Evolutionary conservation across 2,113 vertebrate genomes (phyloP), one percentile per base, ranked within the genome.

Genomic region (Bombycilla garrulus): DNA sequence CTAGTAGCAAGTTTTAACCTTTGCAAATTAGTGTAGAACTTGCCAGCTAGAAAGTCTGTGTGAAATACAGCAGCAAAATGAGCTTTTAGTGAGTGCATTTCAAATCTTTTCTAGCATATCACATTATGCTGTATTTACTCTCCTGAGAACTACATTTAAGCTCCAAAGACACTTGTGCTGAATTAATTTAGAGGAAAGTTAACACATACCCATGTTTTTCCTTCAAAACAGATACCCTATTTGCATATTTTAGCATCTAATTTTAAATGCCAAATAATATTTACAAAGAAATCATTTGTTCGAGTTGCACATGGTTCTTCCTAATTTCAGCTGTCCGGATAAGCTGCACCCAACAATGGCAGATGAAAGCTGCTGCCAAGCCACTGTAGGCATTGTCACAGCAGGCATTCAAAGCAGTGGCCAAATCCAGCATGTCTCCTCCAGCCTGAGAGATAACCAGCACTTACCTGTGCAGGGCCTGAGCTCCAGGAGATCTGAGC

Each of bases 121-220:
- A 61, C 61, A 95, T 94, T 96, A 94, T 95, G 90, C 93, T 92
- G 91, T 95, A 96, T 97, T 97, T 97, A 94, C 78, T 96, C 95
- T 97, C 97, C 76, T 48, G 95, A 93, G 97, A 89, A 94, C 95
- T 82, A 72, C 92, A 87, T 97, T 97, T 97, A 95, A 96, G 84
- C 90, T 93, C 88, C 72, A 81, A 93, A 97, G 96, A 97, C 76
- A 91, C 51, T 96, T 92, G 62, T 83, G 53, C 95, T 94, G 96
- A 97, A 97, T 97, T 98, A 95, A 97, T 98, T 97, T 95, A 74
- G 89, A 96, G 95, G 87, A 73, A 97, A 97, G 95, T 91, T 93
- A 95, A 67, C 92, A 56, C 40, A 86, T 80, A 95, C 71, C 86
- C 62, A 24, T 92, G 73, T 23, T 96, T 96, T 96, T 81, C 47